Evolutionary conservation across 35 echinoderm and acorn worm genomes (phyloP).

Genomic region (Ophioderma brevispina): DNA sequence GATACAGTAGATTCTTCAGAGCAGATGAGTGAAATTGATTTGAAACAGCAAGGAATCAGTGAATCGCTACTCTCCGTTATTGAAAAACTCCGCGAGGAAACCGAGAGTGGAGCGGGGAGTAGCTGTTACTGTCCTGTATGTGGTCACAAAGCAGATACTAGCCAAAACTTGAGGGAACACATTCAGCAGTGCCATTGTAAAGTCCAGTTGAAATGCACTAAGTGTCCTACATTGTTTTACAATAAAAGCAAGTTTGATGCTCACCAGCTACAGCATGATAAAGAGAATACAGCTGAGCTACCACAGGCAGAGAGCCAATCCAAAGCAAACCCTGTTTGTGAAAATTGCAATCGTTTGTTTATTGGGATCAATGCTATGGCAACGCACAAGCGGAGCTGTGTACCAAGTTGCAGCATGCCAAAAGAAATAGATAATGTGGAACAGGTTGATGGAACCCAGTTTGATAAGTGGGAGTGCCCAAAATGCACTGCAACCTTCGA

Average conservation of each 20-base stretch:
- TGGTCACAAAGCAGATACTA: constrained; percentile 7
- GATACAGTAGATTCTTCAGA: no score
- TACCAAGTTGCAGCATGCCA: neutral
- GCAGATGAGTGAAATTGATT: no score
- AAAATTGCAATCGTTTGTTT: neutral
- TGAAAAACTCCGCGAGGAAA: neutral
- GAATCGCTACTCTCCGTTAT: neutral
- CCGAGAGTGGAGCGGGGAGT: neutral
- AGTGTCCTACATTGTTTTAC: constrained; percentile 57
- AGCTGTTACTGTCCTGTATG: constrained; percentile 59
- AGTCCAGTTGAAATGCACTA: constrained; percentile 26
- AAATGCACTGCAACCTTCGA: neutral
- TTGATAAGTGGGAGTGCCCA: neutral
- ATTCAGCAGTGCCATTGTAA: constrained; percentile 17
- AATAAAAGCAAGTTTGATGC: constrained; percentile 16
- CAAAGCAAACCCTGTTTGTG: neutral
- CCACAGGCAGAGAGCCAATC: neutral
- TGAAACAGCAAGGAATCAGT: neutral
- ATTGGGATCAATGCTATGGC: neutral
- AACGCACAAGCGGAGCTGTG: neutral
- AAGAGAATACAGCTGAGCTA: neutral
- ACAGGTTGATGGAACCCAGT: neutral
- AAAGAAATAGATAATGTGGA: neutral
- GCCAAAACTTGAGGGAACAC: constrained; percentile 40
- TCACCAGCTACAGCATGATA: constrained; percentile 45